Evolutionary conservation across 1,140 invertebrate species (phyloP), one percentile per base, ranked within the genome.

Genomic region (Pseudomyrmex flavicornis): DNA sequence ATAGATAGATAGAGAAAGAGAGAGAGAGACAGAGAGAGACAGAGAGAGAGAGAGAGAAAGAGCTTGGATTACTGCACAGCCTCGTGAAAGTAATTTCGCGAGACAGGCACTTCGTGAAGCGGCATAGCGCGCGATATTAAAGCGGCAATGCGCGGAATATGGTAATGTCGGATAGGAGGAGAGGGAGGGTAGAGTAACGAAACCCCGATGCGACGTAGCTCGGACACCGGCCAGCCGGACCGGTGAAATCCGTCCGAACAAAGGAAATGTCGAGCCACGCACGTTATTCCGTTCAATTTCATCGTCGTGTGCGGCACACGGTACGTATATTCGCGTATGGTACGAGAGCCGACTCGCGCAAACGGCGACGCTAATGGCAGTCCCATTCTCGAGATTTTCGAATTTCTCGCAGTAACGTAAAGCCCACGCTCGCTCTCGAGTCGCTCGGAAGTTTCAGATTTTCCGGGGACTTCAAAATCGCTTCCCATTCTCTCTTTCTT

Each of bases 261-360:
- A 89, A 89, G 88, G 87, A 74, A 86, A 84, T 72, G 80, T 84
- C 80, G 66, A 82, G 72, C 77, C 70, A 65, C 63, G 68, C 79
- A 70, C 74, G 87, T 89, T 89, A 89, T 89, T 89, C 84, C 88
- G 87, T 89, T 89, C 87, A 89, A 89, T 89, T 88, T 89, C 88
- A 86, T 65, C 61, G 73, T 35, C 35, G 35, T 35, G 35, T 17
- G 61, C 80, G 69, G 85, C 54, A 35, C 35, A 35, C 54, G 77
- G 61, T 66, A 62, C 73, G 59, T 87, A 88, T 79, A 68, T 73
- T 17, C 62, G 61, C 17, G 54, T 44, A 35, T 58, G 58, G 56
- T 75, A 73, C 70, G 70, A 50, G 73, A 63, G 56, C 54, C 68
- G 66, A 50, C 61, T 80, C 54, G 66, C 44, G 56, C 62, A 74